phyloP scores from a whole-genome alignment of 2,888 invertebrate species.

The Hermaeophaga mercurialis region DNA sequence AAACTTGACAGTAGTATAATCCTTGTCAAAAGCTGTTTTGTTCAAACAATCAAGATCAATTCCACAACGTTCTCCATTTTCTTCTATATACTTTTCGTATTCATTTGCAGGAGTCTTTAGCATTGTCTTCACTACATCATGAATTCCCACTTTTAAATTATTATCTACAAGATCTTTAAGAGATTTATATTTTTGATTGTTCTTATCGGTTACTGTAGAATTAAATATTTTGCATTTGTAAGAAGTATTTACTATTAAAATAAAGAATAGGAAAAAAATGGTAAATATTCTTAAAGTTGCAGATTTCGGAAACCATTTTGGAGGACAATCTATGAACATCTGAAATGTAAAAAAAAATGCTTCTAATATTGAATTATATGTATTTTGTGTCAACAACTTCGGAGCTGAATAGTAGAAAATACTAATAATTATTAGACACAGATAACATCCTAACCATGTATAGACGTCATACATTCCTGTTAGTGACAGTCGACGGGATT shows the following conservation, averaged over 20 bases:
- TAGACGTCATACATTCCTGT: neutral
- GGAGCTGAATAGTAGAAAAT: too few relatives aligned
- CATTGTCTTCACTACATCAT: neutral
- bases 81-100: constrained; percentile 5
- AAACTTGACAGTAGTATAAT: constrained; percentile 5
- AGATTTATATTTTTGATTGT: neutral
- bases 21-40: constrained; percentile 7
- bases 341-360: neutral
- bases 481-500: neutral
- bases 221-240: constrained; percentile 18
- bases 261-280: neutral
- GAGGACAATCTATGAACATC: neutral
- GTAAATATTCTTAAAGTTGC: neutral
- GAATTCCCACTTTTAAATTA: constrained; percentile 2
- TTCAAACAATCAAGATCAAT: neutral
- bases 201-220: constrained; percentile 1
- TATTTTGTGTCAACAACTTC: too few relatives aligned
- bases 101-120: neutral
- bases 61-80: neutral
- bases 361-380: neutral
- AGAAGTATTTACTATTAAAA: neutral
- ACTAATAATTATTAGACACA: too few relatives aligned
- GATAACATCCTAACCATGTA: constrained; percentile 1
- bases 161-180: constrained; percentile 13
- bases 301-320: neutral